Conservation (phyloP, 2,797 vertebrate species). For the Chiroxiphia lanceolata region DNA sequence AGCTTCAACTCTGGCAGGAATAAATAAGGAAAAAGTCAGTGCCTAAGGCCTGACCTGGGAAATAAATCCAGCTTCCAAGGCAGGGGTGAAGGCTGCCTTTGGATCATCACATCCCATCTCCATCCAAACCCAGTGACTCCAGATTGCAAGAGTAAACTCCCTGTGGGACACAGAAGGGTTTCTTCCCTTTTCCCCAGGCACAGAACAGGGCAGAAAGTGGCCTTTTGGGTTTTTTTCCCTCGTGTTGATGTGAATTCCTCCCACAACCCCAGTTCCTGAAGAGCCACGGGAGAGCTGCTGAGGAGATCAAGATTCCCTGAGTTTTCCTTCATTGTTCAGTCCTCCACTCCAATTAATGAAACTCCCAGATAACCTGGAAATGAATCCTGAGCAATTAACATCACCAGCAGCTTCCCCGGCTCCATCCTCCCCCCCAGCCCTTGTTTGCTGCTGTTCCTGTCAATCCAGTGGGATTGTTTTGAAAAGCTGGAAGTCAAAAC, state of each 20-base stretch:
- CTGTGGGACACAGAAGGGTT: background rate
- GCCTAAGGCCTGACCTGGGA: background rate
- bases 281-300: background rate
- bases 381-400: background rate
- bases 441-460: background rate
- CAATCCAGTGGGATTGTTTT: background rate
- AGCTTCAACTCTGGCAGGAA: background rate
- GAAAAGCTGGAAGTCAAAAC: background rate
- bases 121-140: background rate
- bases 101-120: fast-evolving
- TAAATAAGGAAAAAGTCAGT: background rate
- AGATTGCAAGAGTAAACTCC: background rate
- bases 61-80: background rate
- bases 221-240: background rate
- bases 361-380: background rate
- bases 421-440: background rate
- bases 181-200: background rate
- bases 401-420: background rate
- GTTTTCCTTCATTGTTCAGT: background rate
- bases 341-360: background rate
- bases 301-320: background rate
- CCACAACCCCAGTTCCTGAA: background rate
- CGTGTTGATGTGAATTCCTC: background rate
- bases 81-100: background rate
- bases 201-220: background rate